phyloP scores from a whole-genome alignment of 1,140 invertebrate species.

The Diorhabda carinulata region DNA sequence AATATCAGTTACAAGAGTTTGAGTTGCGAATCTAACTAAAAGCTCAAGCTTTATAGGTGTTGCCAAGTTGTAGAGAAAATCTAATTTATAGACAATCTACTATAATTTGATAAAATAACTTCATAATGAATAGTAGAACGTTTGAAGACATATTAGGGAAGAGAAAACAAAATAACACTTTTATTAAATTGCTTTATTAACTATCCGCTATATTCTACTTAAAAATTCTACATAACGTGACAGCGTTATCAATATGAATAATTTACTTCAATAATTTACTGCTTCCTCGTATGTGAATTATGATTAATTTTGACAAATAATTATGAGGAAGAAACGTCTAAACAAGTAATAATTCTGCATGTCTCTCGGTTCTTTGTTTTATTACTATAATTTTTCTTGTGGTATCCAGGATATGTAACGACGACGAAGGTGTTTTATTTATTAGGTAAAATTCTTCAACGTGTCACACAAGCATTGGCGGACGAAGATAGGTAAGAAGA shows the following conservation, averaged over 20 bases:
- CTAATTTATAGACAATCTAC: too few relatives aligned
- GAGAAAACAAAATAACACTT: too few relatives aligned
- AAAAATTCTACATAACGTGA: background rate
- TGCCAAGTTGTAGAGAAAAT: background rate
- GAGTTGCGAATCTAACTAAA: background rate
- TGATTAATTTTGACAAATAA: constrained; percentile 24
- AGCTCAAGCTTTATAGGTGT: background rate
- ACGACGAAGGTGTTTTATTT: constrained; percentile 6
- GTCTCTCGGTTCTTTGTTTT: constrained; percentile 20
- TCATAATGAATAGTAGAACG: too few relatives aligned
- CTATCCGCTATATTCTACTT: too few relatives aligned
- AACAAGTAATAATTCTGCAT: constrained; percentile 11
- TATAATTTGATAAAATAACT: too few relatives aligned
- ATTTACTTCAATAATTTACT: background rate
- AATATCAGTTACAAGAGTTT: background rate
- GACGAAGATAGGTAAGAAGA: too few relatives aligned
- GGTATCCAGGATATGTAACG: background rate
- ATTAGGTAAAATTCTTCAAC: background rate
- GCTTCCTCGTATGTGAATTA: constrained; percentile 12
- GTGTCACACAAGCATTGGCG: too few relatives aligned
- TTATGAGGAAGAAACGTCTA: constrained; percentile 8
- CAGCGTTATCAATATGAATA: background rate
- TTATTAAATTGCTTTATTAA: too few relatives aligned
- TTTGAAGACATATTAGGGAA: too few relatives aligned
- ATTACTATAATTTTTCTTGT: constrained; percentile 18